Evolutionary conservation across 2,797 vertebrate genomes (phyloP).

Genomic region (Pseudomugil tenellus): DNA sequence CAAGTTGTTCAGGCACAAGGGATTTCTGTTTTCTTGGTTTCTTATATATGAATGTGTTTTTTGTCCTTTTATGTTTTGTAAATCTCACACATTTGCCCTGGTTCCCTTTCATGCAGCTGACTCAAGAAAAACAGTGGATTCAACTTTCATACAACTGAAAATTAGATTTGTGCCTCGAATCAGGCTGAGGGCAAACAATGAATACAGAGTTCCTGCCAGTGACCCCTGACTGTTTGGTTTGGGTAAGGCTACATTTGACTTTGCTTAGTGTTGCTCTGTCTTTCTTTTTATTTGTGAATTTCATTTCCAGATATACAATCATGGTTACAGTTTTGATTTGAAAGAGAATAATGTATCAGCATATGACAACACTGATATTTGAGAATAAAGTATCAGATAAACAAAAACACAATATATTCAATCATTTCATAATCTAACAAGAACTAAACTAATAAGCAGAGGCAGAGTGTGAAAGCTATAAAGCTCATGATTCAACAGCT

Average conservation of each 20-base stretch:
- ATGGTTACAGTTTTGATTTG: no score
- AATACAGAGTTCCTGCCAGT: constrained; percentile 7
- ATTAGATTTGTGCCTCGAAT: constrained; percentile 19
- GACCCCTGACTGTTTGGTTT: constrained; percentile 6
- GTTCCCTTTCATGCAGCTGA: constrained; percentile 22
- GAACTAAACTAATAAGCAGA: background rate
- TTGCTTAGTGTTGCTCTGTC: background rate
- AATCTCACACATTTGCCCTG: constrained; percentile 2
- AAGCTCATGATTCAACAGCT: no score
- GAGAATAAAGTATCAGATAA: background rate
- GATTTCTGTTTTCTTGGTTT: background rate
- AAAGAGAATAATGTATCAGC: no score
- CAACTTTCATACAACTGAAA: constrained; percentile 15
- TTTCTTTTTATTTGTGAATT: background rate
- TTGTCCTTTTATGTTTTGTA: constrained; percentile 1
- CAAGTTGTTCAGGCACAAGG: background rate
- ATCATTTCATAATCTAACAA: background rate
- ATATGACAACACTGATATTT: no score
- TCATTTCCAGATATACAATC: background rate
- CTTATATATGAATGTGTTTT: background rate
- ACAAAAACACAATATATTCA: background rate
- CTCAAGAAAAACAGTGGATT: constrained; percentile 5
- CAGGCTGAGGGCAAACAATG: constrained; percentile 3
- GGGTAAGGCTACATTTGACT: constrained; percentile 8
- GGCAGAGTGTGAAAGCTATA: no score